A percentile compares a stretch with the other conserved stretches of the same genome.
phyloP scores from a whole-genome alignment of 1,140 invertebrate species.

The Drosophila orosa region DNA sequence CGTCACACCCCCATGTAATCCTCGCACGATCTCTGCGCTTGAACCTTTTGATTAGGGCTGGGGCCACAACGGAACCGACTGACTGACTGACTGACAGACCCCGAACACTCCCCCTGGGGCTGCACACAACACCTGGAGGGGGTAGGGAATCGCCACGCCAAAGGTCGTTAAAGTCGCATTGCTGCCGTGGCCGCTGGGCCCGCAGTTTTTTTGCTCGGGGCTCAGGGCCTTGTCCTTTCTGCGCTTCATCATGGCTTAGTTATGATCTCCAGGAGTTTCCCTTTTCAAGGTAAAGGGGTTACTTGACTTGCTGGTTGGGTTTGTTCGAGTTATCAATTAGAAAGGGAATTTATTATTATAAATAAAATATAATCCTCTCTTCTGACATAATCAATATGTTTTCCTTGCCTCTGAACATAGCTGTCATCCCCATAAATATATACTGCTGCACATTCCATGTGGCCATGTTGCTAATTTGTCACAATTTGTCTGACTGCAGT shows the following conservation, averaged over 20 bases:
- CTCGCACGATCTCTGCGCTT: slow-evolving; percentile 75
- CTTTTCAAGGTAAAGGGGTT: background rate
- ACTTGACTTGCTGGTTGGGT: background rate
- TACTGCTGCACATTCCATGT: slow-evolving; percentile 15
- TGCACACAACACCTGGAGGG: slow-evolving; percentile 27
- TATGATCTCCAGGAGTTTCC: slow-evolving; percentile 35
- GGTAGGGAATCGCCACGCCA: slow-evolving; percentile 34
- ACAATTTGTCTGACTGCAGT: slow-evolving; percentile 41
- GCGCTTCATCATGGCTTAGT: slow-evolving; percentile 55
- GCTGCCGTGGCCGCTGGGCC: slow-evolving; percentile 40
- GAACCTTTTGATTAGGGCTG: slow-evolving; percentile 53
- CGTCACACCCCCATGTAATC: slow-evolving; percentile 76
- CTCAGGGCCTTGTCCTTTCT: slow-evolving; percentile 63
- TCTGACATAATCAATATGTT: background rate
- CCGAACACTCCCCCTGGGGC: slow-evolving; percentile 17
- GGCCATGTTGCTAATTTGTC: slow-evolving; percentile 42
- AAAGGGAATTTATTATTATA: background rate
- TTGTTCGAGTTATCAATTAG: background rate
- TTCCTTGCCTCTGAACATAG: background rate
- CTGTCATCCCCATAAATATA: slow-evolving; percentile 15
- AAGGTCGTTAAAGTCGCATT: slow-evolving; percentile 68
- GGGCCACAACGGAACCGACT: slow-evolving; percentile 28
- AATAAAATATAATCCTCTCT: background rate
- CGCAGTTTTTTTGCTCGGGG: slow-evolving; percentile 22
- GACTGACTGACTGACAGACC: slow-evolving; percentile 25